Evolutionary conservation across 2,797 vertebrate species (phyloP).

Genomic region (Loris lydekkerianus): DNA sequence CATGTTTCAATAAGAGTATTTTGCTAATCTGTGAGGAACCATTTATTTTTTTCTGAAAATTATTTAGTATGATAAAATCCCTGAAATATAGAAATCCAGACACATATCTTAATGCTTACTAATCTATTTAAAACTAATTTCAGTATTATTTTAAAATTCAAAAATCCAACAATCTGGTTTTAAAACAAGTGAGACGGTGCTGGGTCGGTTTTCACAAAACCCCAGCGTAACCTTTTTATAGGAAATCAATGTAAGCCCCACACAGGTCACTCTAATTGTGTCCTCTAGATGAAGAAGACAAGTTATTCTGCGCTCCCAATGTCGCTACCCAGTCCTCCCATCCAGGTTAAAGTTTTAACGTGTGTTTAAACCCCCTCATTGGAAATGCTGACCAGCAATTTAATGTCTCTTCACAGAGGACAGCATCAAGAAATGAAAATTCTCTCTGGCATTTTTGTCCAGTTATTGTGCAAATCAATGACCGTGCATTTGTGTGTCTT

Average conservation of each 20-base stretch:
- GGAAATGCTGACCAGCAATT: constrained; percentile 51
- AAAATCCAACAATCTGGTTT: constrained; percentile 11
- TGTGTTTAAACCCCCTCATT: constrained; percentile 20
- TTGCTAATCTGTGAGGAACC: neutral
- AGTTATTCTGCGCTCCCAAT: constrained; percentile 11
- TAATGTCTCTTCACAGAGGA: constrained; percentile 24
- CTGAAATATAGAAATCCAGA: neutral
- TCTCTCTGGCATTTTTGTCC: constrained; percentile 11
- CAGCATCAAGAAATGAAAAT: constrained; percentile 72
- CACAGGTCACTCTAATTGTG: constrained; percentile 59
- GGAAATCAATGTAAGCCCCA: constrained; percentile 62
- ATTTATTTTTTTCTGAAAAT: constrained; percentile 45
- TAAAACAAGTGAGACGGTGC: neutral
- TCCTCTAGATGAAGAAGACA: constrained; percentile 63
- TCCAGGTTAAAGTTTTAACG: constrained; percentile 61
- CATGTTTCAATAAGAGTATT: neutral
- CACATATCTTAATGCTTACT: neutral
- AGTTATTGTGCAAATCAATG: constrained; percentile 67
- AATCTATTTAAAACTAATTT: constrained; percentile 54
- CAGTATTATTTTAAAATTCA: constrained; percentile 44
- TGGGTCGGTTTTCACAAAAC: constrained; percentile 30
- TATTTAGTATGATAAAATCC: constrained; percentile 33
- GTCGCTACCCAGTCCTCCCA: neutral
- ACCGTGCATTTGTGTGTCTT: constrained; percentile 38
- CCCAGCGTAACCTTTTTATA: constrained; percentile 44